Conservation (phyloP, 2,113 vertebrate species). For the Pseudorasbora parva region DNA sequence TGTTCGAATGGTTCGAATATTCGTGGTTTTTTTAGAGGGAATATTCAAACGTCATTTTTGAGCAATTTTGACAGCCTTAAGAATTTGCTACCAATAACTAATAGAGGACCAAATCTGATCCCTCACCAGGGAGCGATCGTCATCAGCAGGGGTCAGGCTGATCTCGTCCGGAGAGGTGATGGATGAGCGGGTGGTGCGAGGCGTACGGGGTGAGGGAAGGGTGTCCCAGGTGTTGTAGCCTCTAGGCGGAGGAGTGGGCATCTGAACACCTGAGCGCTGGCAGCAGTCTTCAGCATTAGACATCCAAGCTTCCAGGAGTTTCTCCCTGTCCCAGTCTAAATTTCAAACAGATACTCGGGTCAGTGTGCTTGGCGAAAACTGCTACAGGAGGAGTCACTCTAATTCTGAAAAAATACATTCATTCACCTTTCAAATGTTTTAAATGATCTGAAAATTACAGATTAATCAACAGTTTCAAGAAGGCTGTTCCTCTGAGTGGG, state of each 20-base stretch:
- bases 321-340: conserved; percentile 97
- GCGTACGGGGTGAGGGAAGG: conserved; percentile 91
- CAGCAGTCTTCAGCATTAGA: conserved; percentile 92
- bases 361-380: background rate
- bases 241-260: conserved; percentile 94
- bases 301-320: conserved; percentile 98
- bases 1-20: too few species aligned
- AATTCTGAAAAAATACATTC: background rate
- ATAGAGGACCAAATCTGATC: background rate
- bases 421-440: background rate
- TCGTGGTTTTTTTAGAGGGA: too few species aligned
- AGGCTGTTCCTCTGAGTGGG: background rate
- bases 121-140: conserved; percentile 86
- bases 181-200: conserved; percentile 91
- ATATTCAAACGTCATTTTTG: too few species aligned
- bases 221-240: conserved; percentile 98
- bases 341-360: conserved; percentile 1
- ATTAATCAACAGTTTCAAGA: background rate
- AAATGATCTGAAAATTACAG: background rate
- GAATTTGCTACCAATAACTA: background rate
- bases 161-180: conserved; percentile 93
- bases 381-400: background rate
- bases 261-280: conserved; percentile 95
- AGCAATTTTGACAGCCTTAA: too few species aligned
- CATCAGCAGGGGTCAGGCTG: conserved; percentile 87